Conservation (phyloP, 2,113 vertebrate species). For the Etia nguti region DNA sequence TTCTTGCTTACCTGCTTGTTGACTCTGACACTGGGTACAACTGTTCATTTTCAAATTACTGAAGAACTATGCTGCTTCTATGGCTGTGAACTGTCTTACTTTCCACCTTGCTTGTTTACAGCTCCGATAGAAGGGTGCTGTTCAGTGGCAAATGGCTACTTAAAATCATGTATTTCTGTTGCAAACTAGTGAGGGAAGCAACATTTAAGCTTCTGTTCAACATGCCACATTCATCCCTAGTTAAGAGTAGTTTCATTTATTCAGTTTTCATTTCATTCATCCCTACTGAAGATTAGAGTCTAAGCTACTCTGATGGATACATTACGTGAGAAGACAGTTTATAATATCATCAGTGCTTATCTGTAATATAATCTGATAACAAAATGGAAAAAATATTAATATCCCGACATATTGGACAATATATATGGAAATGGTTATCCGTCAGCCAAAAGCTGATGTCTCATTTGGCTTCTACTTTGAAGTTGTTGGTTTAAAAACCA, state of each 20-base stretch:
- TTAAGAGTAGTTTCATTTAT: background rate
- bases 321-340: background rate
- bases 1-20: background rate
- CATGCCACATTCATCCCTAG: background rate
- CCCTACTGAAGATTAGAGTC: background rate
- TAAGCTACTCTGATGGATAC: background rate
- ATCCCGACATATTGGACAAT: background rate
- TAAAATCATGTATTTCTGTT: background rate
- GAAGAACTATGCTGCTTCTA: background rate
- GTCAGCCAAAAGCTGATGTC: fast-evolving
- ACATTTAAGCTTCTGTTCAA: background rate
- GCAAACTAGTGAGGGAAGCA: background rate
- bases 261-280: background rate
- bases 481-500: background rate
- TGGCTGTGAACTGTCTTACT: background rate
- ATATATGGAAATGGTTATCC: background rate
- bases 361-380: background rate
- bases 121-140: background rate
- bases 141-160: background rate
- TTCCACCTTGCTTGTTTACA: fast-evolving
- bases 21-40: background rate
- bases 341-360: background rate
- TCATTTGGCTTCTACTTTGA: background rate
- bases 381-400: background rate
- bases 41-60: background rate